Evolutionary conservation across 2,797 vertebrate species (phyloP).

Genomic region (Scarus forsteni): DNA sequence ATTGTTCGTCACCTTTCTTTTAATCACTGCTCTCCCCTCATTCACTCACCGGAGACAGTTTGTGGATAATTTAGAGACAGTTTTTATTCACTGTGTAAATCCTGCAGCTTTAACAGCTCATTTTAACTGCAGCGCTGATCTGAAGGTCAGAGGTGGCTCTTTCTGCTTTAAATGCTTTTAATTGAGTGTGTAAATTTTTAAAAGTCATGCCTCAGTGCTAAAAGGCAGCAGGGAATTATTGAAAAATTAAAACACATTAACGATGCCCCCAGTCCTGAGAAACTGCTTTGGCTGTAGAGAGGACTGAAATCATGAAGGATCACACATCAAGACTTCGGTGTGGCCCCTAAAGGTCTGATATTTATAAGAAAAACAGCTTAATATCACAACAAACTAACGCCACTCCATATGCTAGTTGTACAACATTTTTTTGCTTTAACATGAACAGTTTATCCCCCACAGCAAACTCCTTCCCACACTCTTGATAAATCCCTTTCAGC

Average conservation of each 20-base stretch:
- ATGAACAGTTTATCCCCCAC: conserved; percentile 2
- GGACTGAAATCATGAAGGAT: conserved; percentile 7
- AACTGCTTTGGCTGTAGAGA: conserved; percentile 22
- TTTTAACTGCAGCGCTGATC: conserved; percentile 41
- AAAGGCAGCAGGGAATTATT: conserved; percentile 59
- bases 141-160: conserved; percentile 63
- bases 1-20: not conserved
- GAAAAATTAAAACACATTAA: conserved; percentile 52
- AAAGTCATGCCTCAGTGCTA: conserved; percentile 5
- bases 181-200: conserved; percentile 56
- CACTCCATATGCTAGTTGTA: not conserved
- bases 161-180: conserved; percentile 52
- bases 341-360: too few relatives aligned
- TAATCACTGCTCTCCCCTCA: too few relatives aligned
- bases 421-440: not conserved
- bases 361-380: conserved; percentile 2
- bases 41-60: conserved; percentile 17
- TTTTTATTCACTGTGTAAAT: conserved; percentile 29
- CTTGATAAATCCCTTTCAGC: not conserved
- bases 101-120: conserved; percentile 14
- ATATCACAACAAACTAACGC: not conserved
- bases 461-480: not conserved
- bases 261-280: conserved; percentile 40
- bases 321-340: conserved; percentile 4
- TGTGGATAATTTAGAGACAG: conserved; percentile 20